Percentiles rank a stretch among this genome's conserved stretches.
Evolutionary conservation across 30 jellyfish, hydroid and myxozoan species (phyloP).

Genomic region (Haliclystus octoradiatus): DNA sequence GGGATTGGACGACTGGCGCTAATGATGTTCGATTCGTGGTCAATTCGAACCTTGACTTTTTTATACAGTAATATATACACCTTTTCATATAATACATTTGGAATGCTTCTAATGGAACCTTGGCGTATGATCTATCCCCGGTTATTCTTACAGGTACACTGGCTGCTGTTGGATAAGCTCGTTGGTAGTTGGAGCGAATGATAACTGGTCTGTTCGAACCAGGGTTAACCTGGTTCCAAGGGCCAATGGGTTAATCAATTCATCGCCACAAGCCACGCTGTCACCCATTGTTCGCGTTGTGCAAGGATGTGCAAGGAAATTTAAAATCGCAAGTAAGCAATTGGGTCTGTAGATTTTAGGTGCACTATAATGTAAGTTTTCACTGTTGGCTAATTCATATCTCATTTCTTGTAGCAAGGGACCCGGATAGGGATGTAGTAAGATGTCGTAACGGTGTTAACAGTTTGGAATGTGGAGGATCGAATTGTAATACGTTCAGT

Average conservation of each 20-base stretch:
- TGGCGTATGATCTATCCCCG: too few relatives aligned
- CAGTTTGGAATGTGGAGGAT: conserved; percentile 14
- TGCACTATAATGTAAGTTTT: too few relatives aligned
- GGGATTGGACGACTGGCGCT: too few relatives aligned
- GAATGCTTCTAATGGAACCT: too few relatives aligned
- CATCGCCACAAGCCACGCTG: not conserved
- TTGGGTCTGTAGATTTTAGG: too few relatives aligned
- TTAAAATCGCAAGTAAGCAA: not conserved
- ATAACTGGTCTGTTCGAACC: not conserved
- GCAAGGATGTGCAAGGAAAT: not conserved
- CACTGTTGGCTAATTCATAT: too few relatives aligned
- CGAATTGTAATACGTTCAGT: too few relatives aligned
- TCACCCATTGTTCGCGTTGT: not conserved
- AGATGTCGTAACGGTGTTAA: conserved; percentile 19
- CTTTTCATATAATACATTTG: too few relatives aligned
- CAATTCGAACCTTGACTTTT: too few relatives aligned
- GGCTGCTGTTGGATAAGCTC: not conserved
- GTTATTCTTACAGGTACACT: too few relatives aligned
- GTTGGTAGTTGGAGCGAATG: not conserved
- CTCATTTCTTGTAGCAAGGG: conserved; percentile 1
- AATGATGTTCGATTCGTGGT: too few relatives aligned
- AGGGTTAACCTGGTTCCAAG: not conserved
- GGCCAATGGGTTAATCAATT: not conserved
- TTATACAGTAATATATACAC: too few relatives aligned
- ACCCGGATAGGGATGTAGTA: conserved; percentile 21